A percentile compares a stretch with the other conserved stretches of the same genome.
These are phyloP conservation scores for Gymnobelideus leadbeateri DNA, from an alignment of 2,113 vertebrate species.

Conservation along the genomic window DNA sequence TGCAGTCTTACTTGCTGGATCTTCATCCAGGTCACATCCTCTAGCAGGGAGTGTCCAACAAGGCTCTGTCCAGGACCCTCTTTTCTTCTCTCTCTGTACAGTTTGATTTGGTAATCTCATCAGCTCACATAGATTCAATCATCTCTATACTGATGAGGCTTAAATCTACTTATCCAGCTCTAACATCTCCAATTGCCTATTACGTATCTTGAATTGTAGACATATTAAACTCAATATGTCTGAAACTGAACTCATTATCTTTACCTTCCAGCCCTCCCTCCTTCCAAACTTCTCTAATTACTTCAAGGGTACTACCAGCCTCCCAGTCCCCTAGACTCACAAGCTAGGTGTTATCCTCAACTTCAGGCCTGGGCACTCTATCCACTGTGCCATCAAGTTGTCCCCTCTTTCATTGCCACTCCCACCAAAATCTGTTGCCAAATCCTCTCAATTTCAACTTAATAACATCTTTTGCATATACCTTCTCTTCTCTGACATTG, in stretches of 20 bases:
- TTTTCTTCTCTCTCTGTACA: too few relatives aligned
- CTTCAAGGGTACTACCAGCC: not conserved
- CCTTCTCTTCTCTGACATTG: not conserved
- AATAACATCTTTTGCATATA: not conserved
- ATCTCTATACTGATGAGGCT: too few relatives aligned
- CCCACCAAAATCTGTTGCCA: too few relatives aligned
- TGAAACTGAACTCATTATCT: not conserved
- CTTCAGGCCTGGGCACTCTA: not conserved
- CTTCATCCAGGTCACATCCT: too few relatives aligned
- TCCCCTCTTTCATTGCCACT: not conserved
- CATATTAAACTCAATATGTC: not conserved
- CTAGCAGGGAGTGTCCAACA: too few relatives aligned
- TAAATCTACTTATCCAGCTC: too few relatives aligned
- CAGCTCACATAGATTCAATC: too few relatives aligned
- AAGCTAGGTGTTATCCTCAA: not conserved
- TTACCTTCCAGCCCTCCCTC: not conserved
- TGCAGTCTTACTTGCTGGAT: too few relatives aligned
- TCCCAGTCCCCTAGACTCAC: not conserved
- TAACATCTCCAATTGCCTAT: too few relatives aligned
- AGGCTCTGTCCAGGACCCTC: too few relatives aligned
- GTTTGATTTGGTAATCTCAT: too few relatives aligned
- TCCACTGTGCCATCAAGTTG: not conserved
- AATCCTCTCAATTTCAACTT: too few relatives aligned
- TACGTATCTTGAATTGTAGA: not conserved
- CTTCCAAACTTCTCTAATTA: not conserved